Conservation (phyloP, 2,888 invertebrate genomes). For the Drosophila paranaensis region DNA sequence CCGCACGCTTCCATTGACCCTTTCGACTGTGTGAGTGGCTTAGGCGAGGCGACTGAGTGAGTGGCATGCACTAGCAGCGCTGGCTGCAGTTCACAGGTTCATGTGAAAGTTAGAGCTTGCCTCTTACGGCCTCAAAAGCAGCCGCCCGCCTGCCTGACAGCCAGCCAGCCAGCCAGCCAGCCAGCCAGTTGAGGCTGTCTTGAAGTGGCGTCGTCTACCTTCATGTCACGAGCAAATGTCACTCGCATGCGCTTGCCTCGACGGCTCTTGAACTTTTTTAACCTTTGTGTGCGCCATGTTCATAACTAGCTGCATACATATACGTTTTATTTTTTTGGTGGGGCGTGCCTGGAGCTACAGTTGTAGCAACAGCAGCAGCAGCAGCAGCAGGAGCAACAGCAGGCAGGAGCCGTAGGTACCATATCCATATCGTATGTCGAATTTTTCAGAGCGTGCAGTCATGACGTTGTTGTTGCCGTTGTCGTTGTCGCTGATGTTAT, state of each 20-base stretch:
- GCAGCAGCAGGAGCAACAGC: conserved; percentile 1
- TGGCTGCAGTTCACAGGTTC: conserved; percentile 70
- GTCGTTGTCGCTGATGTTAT: conserved; percentile 47
- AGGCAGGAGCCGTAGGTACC: conserved; percentile 25
- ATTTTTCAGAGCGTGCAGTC: conserved; percentile 75
- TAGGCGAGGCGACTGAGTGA: conserved; percentile 14
- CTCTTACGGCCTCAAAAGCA: conserved; percentile 33
- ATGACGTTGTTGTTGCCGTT: conserved; percentile 53
- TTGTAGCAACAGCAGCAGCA: conserved; percentile 25
- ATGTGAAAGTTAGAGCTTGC: conserved; percentile 71
- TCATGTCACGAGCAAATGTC: conserved; percentile 76
- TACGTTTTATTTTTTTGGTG: conserved; percentile 19
- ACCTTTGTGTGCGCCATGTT: conserved; percentile 70
- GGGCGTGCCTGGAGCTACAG: conserved; percentile 47
- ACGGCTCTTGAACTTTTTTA: conserved; percentile 76
- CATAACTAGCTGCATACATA: conserved; percentile 63
- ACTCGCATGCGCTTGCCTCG: conserved; percentile 72
- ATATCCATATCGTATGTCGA: conserved; percentile 74
- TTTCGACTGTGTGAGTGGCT: conserved; percentile 41
- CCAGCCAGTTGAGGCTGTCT: conserved; percentile 43
- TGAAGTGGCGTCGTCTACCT: conserved; percentile 72
- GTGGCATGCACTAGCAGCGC: conserved; percentile 17
- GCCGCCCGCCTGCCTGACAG: conserved; percentile 20
- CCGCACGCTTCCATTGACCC: conserved; percentile 75
- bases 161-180: neutral